These are phyloP conservation scores for Eueremaeus valkanovi DNA, from an alignment of 2,888 invertebrate species.

Conservation along the genomic window DNA sequence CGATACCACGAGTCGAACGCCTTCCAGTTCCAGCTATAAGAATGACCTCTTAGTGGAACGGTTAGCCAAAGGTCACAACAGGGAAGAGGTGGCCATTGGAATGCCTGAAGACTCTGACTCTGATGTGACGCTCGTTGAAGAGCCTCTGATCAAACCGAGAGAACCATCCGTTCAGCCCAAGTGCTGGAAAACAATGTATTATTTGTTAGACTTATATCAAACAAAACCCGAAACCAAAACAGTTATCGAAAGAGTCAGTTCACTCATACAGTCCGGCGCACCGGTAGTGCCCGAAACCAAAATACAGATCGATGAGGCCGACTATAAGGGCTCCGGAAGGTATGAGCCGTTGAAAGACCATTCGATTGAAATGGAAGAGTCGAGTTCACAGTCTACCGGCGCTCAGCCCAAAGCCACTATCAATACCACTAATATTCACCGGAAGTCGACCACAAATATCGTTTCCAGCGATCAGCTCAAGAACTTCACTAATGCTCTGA, in stretches of 20 bases:
- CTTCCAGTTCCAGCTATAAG: conserved; percentile 32
- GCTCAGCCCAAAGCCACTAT: neutral
- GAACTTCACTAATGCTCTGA: conserved; percentile 39
- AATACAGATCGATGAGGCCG: conserved; percentile 56
- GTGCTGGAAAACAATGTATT: conserved; percentile 92
- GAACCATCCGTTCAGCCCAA: conserved; percentile 57
- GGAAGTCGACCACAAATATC: conserved; percentile 39
- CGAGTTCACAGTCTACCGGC: conserved; percentile 45
- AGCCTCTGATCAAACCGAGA: conserved; percentile 50
- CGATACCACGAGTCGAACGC: conserved; percentile 28
- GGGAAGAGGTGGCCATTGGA: conserved; percentile 9
- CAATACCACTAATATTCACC: conserved; percentile 5
- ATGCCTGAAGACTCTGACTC: conserved; percentile 42
- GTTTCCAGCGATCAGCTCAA: conserved; percentile 40
- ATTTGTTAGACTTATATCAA: conserved; percentile 84
- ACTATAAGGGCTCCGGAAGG: conserved; percentile 56
- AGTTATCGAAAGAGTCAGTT: conserved; percentile 57
- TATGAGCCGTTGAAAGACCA: conserved; percentile 56
- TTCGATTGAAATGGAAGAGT: conserved; percentile 50
- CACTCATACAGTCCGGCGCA: neutral
- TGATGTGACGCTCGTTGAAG: conserved; percentile 52
- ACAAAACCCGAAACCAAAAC: conserved; percentile 93
- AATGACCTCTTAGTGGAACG: conserved; percentile 8
- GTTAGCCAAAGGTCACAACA: neutral
- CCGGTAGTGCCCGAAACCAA: conserved; percentile 26